These are phyloP conservation scores for Semnornis frantzii DNA, from an alignment of 2,113 vertebrate genomes.

Conservation along the genomic window DNA sequence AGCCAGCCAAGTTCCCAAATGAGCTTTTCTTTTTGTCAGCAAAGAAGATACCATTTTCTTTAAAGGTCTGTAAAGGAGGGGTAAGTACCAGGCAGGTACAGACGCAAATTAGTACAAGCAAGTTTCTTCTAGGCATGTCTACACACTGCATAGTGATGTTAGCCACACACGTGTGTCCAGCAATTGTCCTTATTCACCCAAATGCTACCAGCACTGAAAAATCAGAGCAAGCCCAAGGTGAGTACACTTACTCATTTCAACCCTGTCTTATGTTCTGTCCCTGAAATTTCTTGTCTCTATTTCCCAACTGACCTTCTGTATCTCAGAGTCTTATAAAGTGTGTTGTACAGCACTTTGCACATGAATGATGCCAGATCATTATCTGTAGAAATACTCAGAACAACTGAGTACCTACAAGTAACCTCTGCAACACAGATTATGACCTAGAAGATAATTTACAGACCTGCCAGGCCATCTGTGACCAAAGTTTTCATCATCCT, in stretches of 20 bases:
- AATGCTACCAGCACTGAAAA: not conserved
- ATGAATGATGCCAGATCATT: not conserved
- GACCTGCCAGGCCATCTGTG: not conserved
- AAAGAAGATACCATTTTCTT: not conserved
- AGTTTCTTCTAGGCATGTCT: not conserved
- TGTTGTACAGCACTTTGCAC: not conserved
- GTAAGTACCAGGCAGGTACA: not conserved
- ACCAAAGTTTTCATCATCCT: not conserved
- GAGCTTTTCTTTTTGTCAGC: not conserved
- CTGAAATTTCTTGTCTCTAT: not conserved
- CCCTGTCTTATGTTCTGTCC: not conserved
- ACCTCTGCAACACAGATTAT: accelerated
- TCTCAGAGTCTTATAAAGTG: not conserved
- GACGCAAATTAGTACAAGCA: not conserved
- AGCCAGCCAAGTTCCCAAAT: not conserved
- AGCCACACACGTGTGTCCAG: not conserved
- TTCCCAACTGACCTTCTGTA: not conserved
- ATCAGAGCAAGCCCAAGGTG: not conserved
- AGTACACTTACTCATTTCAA: not conserved
- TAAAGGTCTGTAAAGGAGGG: not conserved
- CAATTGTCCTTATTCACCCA: not conserved
- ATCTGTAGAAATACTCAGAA: not conserved
- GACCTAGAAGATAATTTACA: not conserved
- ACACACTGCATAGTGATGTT: not conserved
- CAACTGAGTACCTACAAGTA: not conserved